These are phyloP conservation scores for Pseudopleuronectes americanus DNA, from an alignment of 2,797 vertebrate genomes.

Conservation along the genomic window DNA sequence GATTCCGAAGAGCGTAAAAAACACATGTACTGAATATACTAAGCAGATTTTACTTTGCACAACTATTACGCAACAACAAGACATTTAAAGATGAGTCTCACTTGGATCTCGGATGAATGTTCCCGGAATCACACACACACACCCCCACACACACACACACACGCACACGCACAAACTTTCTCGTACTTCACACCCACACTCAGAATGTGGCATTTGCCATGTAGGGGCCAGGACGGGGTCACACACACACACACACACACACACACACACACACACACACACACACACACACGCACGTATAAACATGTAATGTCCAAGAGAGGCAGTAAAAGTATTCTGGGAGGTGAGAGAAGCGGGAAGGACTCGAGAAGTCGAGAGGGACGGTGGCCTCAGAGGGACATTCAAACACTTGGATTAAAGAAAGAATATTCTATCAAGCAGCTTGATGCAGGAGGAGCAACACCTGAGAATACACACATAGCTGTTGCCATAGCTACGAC, in stretches of 20 bases:
- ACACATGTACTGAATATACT: background rate
- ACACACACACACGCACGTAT: constrained; percentile 11
- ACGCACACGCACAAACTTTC: constrained; percentile 15
- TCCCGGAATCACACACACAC: constrained; percentile 52
- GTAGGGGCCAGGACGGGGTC: constrained; percentile 49
- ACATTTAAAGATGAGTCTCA: constrained; percentile 39
- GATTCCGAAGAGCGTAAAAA: background rate
- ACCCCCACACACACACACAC: background rate
- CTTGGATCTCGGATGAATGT: constrained; percentile 36
- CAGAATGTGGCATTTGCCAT: constrained; percentile 73
- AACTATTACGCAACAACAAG: constrained; percentile 28
- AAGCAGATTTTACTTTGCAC: constrained; percentile 6
- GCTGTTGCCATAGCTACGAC: background rate
- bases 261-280: constrained; percentile 16
- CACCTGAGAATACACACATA: background rate
- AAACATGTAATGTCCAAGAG: constrained; percentile 17
- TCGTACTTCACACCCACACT: constrained; percentile 65
- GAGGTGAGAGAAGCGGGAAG: constrained; percentile 65
- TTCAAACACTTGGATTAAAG: background rate
- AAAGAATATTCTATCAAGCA: background rate
- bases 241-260: constrained; percentile 22
- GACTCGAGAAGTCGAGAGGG: constrained; percentile 32
- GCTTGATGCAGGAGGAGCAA: background rate
- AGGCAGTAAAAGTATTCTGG: constrained; percentile 57
- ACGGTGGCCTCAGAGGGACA: constrained; percentile 33